Percentiles rank a stretch among this genome's conserved stretches.
phyloP scores from a whole-genome alignment of 2,888 invertebrate species.

The Lasioglossum pauxillum region DNA sequence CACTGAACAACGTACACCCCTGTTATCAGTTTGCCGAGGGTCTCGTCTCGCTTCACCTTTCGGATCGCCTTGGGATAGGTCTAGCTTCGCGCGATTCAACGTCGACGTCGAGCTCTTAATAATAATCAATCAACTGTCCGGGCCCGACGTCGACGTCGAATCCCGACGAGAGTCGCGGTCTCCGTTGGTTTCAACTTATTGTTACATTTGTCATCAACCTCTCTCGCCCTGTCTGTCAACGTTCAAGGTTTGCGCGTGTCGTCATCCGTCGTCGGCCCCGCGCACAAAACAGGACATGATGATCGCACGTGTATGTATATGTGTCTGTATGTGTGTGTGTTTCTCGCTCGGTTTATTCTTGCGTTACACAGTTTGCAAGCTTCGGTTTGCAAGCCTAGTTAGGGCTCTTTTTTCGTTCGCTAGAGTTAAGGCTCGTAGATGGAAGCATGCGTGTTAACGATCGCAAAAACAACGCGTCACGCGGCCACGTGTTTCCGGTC shows the following conservation, averaged over 20 bases:
- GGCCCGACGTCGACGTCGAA: not conserved
- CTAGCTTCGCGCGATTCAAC: slow-evolving; percentile 52
- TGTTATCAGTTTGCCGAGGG: not conserved
- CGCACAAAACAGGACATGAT: not conserved
- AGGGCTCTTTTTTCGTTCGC: slow-evolving; percentile 61
- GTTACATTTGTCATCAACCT: slow-evolving; percentile 8
- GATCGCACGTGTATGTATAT: not conserved
- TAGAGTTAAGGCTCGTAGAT: slow-evolving; percentile 78
- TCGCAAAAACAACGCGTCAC: slow-evolving; percentile 37
- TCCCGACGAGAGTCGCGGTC: not conserved
- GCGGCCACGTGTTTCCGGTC: slow-evolving; percentile 7
- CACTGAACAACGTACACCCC: not conserved
- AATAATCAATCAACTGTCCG: not conserved
- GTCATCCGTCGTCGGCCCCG: not conserved
- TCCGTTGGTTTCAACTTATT: slow-evolving; percentile 20
- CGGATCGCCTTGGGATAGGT: slow-evolving; percentile 58
- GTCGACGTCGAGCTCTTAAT: not conserved
- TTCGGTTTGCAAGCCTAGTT: slow-evolving; percentile 73
- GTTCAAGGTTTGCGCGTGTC: not conserved
- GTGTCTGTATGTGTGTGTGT: not conserved
- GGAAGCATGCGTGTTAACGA: slow-evolving; percentile 77
- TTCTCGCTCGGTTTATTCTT: slow-evolving; percentile 1
- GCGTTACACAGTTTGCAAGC: slow-evolving; percentile 68
- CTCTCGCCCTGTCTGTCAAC: not conserved
- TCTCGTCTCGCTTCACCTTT: not conserved